phyloP scores from a whole-genome alignment of 1,140 invertebrate species.

The Macrosteles quadrilineatus region DNA sequence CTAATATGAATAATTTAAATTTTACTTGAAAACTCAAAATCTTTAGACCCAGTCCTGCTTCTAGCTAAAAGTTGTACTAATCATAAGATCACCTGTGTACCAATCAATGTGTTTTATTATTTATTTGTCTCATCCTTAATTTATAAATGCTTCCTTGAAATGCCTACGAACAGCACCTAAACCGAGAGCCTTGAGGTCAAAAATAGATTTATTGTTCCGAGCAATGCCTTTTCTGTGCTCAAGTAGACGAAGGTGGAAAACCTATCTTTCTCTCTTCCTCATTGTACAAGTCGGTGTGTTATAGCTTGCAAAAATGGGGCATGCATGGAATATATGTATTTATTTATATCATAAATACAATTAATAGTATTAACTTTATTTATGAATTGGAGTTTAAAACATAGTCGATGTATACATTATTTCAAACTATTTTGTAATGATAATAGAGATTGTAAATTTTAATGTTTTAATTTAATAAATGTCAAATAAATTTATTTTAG shows the following conservation, averaged over 20 bases:
- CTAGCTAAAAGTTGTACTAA: too few relatives aligned
- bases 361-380: slow-evolving; percentile 12
- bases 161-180: too few relatives aligned
- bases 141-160: too few relatives aligned
- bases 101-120: too few relatives aligned
- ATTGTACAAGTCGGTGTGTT: neutral
- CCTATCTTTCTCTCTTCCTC: neutral
- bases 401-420: slow-evolving; percentile 15
- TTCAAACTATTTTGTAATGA: slow-evolving; percentile 6
- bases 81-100: too few relatives aligned
- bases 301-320: slow-evolving; percentile 7
- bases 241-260: neutral
- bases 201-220: neutral
- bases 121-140: too few relatives aligned
- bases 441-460: slow-evolving; percentile 1
- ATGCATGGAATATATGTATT: slow-evolving; percentile 16
- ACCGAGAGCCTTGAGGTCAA: neutral
- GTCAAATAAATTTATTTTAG: slow-evolving; percentile 17
- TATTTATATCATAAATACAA: slow-evolving; percentile 14
- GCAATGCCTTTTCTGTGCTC: slow-evolving; percentile 8
- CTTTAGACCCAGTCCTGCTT: too few relatives aligned
- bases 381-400: neutral
- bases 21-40: too few relatives aligned
- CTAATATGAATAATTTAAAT: too few relatives aligned
- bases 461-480: slow-evolving; percentile 11